phyloP scores from a whole-genome alignment of 2,888 invertebrate species.

The Latrodectus elegans region DNA sequence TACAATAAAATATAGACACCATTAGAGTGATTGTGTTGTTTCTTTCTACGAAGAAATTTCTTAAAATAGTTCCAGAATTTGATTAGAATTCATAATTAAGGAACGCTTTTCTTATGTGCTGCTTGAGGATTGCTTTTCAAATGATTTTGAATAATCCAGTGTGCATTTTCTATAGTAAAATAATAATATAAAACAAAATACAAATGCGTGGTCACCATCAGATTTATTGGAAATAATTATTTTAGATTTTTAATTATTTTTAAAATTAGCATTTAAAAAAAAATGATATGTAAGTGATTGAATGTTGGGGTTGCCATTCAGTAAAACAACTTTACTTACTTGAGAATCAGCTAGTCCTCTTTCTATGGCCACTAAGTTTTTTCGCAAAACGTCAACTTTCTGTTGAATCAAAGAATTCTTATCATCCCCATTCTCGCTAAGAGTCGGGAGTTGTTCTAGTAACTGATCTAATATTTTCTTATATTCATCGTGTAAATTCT shows the following conservation, averaged over 20 bases:
- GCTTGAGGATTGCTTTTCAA: no score
- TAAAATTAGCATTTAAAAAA: neutral
- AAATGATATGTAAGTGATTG: no score
- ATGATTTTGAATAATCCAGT: no score
- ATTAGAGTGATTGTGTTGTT: no score
- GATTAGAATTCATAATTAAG: no score
- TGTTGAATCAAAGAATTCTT: slow-evolving; percentile 36
- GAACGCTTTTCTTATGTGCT: no score
- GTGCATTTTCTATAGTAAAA: no score
- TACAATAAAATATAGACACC: no score
- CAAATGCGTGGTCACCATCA: neutral
- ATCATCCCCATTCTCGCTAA: slow-evolving; percentile 41
- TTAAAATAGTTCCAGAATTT: no score
- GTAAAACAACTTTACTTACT: slow-evolving; percentile 5
- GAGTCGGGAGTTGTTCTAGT: slow-evolving; percentile 30
- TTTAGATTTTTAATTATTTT: neutral
- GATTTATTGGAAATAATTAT: neutral
- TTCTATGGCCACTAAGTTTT: slow-evolving; percentile 29
- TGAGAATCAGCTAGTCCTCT: slow-evolving; percentile 33
- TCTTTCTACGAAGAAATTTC: no score
- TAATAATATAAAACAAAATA: neutral
- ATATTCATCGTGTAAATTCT: slow-evolving; percentile 36
- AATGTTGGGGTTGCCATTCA: neutral
- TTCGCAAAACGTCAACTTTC: slow-evolving; percentile 31
- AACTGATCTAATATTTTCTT: slow-evolving; percentile 41